Evolutionary conservation across 92 coral and sea anemone species (phyloP).

Genomic region (Porites lobata): DNA sequence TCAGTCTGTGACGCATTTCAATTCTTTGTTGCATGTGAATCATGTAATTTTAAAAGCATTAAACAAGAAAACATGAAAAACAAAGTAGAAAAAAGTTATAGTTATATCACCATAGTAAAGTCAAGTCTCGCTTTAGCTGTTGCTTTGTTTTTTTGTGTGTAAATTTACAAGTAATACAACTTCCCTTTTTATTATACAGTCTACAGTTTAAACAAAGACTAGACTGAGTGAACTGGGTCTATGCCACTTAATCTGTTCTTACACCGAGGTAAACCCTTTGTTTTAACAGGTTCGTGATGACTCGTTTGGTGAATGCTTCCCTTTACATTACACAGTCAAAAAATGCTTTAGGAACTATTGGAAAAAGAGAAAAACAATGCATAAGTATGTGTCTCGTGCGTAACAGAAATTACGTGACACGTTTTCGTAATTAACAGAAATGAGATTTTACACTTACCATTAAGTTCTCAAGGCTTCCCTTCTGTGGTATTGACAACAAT

Average conservation of each 20-base stretch:
- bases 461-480: too few relatives aligned
- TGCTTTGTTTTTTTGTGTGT: conserved; percentile 1
- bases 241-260: background rate
- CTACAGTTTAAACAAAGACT: background rate
- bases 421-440: background rate
- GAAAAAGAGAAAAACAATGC: background rate
- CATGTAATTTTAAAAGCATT: background rate
- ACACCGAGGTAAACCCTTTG: too few relatives aligned
- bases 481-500: too few relatives aligned
- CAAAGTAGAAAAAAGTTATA: background rate
- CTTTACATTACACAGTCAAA: background rate
- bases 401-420: background rate
- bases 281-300: background rate
- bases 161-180: background rate
- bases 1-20: conserved; percentile 2
- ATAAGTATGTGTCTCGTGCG: background rate
- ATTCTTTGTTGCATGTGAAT: conserved; percentile 1
- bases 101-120: background rate
- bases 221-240: conserved; percentile 2
- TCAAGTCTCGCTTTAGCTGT: background rate
- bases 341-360: background rate
- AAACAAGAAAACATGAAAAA: background rate
- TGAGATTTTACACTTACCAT: too few relatives aligned
- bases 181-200: background rate
- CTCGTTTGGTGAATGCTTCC: background rate